Conservation (phyloP, 2,113 vertebrate genomes). For the Ctenodactylus gundi region DNA sequence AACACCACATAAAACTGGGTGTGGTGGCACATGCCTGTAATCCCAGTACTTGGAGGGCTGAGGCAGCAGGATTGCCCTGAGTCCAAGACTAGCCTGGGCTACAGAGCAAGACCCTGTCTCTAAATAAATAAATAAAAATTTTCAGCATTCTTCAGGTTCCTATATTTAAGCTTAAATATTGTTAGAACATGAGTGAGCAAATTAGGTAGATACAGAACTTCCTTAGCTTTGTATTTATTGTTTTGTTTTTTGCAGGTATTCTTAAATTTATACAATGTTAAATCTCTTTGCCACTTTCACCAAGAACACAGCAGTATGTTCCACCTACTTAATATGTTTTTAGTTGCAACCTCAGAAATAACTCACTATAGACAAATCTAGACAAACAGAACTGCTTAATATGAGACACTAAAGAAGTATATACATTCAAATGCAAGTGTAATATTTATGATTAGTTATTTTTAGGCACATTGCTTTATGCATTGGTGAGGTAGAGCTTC, state of each 20-base stretch:
- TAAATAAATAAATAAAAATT: no score
- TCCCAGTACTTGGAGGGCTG: no score
- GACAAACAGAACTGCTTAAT: conserved; percentile 25
- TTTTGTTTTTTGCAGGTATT: conserved; percentile 34
- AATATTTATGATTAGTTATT: conserved; percentile 36
- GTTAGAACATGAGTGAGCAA: not conserved
- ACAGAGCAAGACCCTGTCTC: no score
- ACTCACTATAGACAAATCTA: conserved; percentile 28
- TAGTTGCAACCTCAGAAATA: conserved; percentile 48
- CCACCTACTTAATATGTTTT: conserved; percentile 20
- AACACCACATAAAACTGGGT: no score
- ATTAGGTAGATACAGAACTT: not conserved
- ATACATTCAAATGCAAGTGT: conserved; percentile 25
- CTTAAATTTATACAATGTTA: conserved; percentile 56
- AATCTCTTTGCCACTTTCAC: not conserved
- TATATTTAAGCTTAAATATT: conserved; percentile 28
- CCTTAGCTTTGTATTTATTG: conserved; percentile 5
- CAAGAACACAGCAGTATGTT: not conserved
- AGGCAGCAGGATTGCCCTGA: no score
- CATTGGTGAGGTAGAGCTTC: not conserved
- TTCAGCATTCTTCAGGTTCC: not conserved
- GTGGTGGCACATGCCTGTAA: no score
- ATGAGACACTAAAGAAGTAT: not conserved
- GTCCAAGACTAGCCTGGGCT: no score
- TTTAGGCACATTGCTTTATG: conserved; percentile 31